Conservation (phyloP, 2,113 vertebrate genomes). For the Felis catus region F.catus_Fca126_mat1.0 CM031420.1:77505001-77505500, state of each 20-base stretch:
- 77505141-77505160: too few relatives aligned
- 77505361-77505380: neutral
- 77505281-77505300: neutral
- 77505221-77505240: too few relatives aligned
- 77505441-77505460: neutral
- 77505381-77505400: neutral
- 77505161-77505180: too few relatives aligned
- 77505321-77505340: neutral
- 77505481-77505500: neutral
- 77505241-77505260: too few relatives aligned
- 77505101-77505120: too few relatives aligned
- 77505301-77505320: conserved; percentile 34
- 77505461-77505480: neutral
- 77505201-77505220: too few relatives aligned
- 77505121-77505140: too few relatives aligned
- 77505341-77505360: neutral
- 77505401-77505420: neutral
- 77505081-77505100: too few relatives aligned
- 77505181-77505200: too few relatives aligned
- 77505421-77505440: neutral
- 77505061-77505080: too few relatives aligned
- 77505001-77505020: neutral
- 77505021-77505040: neutral
- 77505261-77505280: too few relatives aligned
- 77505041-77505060: neutral